Evolutionary conservation across 2,113 vertebrate genomes (phyloP).

Genomic region (Lycocorax pyrrhopterus): DNA sequence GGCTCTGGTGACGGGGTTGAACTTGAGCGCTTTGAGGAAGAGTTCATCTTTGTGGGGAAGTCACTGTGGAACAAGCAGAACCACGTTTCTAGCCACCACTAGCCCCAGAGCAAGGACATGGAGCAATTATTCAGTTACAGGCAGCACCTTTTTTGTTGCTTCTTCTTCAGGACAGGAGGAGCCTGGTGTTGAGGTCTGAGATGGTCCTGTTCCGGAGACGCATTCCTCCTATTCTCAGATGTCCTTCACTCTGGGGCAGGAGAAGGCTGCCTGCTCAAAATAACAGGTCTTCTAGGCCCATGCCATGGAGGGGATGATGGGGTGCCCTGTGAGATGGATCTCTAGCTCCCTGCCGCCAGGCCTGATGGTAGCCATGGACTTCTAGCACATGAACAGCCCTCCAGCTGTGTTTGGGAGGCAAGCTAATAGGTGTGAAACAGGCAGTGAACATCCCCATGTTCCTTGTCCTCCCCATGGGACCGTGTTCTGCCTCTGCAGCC

Average conservation of each 20-base stretch:
- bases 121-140: neutral
- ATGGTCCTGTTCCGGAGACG: neutral
- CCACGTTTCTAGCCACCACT: neutral
- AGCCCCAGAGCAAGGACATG: neutral
- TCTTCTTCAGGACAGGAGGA: neutral
- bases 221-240: neutral
- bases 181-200: neutral
- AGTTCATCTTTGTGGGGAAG: neutral
- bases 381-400: neutral
- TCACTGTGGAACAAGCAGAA: neutral
- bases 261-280: neutral
- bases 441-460: neutral
- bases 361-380: neutral
- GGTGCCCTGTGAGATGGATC: neutral
- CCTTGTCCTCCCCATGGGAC: accelerated
- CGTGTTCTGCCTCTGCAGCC: neutral
- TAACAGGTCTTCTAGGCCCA: neutral
- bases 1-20: neutral
- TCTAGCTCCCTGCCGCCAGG: neutral
- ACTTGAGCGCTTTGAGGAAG: neutral
- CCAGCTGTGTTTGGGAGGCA: neutral
- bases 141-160: neutral
- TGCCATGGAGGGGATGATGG: neutral
- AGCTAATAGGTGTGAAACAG: neutral
- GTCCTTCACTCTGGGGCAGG: neutral